Evolutionary conservation across 2,888 invertebrate species (phyloP).

Genomic region (Dioctria linearis): DNA sequence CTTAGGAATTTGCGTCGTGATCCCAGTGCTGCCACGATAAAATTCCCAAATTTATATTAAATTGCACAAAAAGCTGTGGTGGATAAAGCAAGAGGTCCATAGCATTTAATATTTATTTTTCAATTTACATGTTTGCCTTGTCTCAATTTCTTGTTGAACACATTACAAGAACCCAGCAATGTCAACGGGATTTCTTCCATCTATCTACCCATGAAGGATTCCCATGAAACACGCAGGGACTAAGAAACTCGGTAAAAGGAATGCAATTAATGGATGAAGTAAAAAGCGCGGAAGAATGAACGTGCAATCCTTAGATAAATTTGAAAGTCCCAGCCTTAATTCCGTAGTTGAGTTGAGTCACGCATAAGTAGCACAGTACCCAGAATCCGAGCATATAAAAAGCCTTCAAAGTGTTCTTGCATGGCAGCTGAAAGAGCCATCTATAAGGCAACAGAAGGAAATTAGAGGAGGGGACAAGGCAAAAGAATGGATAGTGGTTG

Average conservation of each 20-base stretch:
- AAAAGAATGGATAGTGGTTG: too few species aligned
- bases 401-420: background rate
- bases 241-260: slow-evolving; percentile 20
- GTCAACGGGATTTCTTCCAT: slow-evolving; percentile 5
- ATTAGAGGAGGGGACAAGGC: background rate
- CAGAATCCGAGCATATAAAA: background rate
- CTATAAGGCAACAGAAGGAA: background rate
- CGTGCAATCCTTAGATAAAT: slow-evolving; percentile 1
- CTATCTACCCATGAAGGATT: background rate
- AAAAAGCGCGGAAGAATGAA: background rate
- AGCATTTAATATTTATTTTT: slow-evolving; percentile 35
- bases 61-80: background rate
- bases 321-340: background rate
- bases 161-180: background rate
- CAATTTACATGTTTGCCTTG: slow-evolving; percentile 24
- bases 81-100: background rate
- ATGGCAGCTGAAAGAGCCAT: background rate
- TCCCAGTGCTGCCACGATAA: too few species aligned
- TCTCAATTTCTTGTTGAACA: slow-evolving; percentile 15
- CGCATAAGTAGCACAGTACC: background rate
- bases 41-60: background rate
- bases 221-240: slow-evolving; percentile 14
- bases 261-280: slow-evolving; percentile 23
- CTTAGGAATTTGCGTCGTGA: too few species aligned
- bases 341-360: background rate